Base-by-base conservation (phyloP, 2,113 vertebrate genomes). In the Cottus gobio region DNA sequence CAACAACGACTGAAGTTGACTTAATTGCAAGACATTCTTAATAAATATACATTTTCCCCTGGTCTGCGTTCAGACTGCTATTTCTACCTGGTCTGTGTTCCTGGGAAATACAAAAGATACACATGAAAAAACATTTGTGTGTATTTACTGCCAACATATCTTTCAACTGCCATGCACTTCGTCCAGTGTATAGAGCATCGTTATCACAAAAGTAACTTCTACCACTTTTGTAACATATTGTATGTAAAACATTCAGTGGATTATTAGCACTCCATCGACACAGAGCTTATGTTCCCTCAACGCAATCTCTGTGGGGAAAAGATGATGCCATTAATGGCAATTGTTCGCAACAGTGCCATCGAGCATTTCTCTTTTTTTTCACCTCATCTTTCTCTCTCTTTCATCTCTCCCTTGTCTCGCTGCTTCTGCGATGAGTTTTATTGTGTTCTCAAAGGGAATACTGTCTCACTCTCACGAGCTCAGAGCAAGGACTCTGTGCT, bases 241-340 rank as follows among this genome's bases (percentile, higher is more conserved):
- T 65, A 82, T 79, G 64, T 82, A 84, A 87, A 75, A 82, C 69
- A 87, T 70, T 71, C 60, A 71, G 44, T 3, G 36, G 79, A 70
- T 89, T 84, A 72, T 85, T 77, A 79, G 77, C 58, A 26, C 37
- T 77, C 73, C 64, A 79, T 73, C 85, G 61, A 26, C 61, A 24
- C 10, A 48, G 72, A 76, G 77, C 77, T 85, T 58, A 73, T 80
- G 89, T 84, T 90, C 80, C 68, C 82, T 72, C 74, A 75, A 30
- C 39, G 30, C 67, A 66, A 26, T 85, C 89, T 91, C 88, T 18
- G 44, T 80, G 73, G 77, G 85, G 88, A 63, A 77, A 85, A 82
- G 89, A 91, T 92, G 90, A 93, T 89, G 93, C 79, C 91, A 91
- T 93, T 91, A 90, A 87, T 44, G 37, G 87, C 90, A 92, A 92